Base-by-base conservation (phyloP, 2,113 vertebrate species). In the Mobula birostris region DNA sequence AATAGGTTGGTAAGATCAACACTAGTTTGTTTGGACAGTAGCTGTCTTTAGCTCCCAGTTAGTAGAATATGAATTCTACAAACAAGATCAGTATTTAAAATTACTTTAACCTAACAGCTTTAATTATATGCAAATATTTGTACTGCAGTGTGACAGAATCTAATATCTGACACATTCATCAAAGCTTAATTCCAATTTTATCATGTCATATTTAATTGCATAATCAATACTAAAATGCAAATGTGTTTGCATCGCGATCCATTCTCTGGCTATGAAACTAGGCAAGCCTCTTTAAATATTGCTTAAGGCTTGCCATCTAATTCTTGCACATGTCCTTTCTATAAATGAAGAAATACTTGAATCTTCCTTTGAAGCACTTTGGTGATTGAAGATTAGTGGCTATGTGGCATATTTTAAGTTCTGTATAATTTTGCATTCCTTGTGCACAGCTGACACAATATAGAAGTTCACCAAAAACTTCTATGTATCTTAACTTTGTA, bases 1-100 rank as follows among this genome's bases (percentile, higher is more conserved):
- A 27, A 96, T 98, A 98, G 99, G 99, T 99, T 97, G 96, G 98
- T 95, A 80, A 74, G 70, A 27, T 36, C 1, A 93, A 72, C 21
- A 24, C 48, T 40, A 68, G 8, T 66, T 88, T 15, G 36, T 58
- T 70, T 8, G 40, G 66, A 3, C 36, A 21, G 5, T n/a, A 78
- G 9, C 70, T 56, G 76, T 7, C 21, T 48, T 3, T 94, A 36
- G 74, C 32, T 92, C 24, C 36, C 61, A 90, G 19, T 90, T 36
- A 36, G 48, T 82, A 56, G 29, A 12, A 90, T 21, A 2, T 90
- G 66, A 8, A 3, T 48, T 36, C 29, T 76, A 7, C 29, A 90
- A 90, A 74, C 70, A 40, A 72, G 36, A 24, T 74, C 19, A 27
- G 36, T 32, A 17, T 66, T 36, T 66, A 63, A 63, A 63, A 66